Conservation (phyloP, 1,140 invertebrate species). For the Pogonomyrmex californicus region DNA sequence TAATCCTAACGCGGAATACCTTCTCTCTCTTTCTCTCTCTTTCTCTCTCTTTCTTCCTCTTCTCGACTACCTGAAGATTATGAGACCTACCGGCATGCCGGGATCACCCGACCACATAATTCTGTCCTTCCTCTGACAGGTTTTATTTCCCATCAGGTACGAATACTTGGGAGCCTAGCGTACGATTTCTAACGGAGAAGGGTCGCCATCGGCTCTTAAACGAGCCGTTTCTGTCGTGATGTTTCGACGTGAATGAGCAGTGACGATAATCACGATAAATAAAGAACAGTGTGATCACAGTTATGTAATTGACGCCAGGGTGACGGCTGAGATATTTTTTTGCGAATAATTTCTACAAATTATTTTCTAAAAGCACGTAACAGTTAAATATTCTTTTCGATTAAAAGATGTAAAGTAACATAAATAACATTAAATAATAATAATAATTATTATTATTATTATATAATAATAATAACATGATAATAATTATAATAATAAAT, state of each 20-base stretch:
- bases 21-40: not conserved
- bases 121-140: conserved; percentile 49
- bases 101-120: conserved; percentile 38
- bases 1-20: conserved; percentile 9
- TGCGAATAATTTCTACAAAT: not conserved
- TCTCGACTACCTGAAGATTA: conserved; percentile 47
- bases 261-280: not conserved
- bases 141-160: conserved; percentile 55
- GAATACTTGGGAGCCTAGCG: conserved; percentile 20
- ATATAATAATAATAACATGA: no score
- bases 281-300: not conserved
- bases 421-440: not conserved
- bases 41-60: not conserved
- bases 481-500: no score
- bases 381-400: not conserved
- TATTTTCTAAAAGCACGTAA: not conserved
- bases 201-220: not conserved
- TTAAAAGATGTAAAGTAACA: not conserved
- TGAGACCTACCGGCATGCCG: conserved; percentile 12
- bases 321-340: not conserved
- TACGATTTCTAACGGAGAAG: conserved; percentile 8
- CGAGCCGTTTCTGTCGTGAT: not conserved
- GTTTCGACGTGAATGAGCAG: conserved; percentile 9
- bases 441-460: no score
- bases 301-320: not conserved